These are phyloP conservation scores for Cassiopea xamachana DNA, from an alignment of 30 jellyfish, hydroid and myxozoan species.

Conservation along the genomic window DNA sequence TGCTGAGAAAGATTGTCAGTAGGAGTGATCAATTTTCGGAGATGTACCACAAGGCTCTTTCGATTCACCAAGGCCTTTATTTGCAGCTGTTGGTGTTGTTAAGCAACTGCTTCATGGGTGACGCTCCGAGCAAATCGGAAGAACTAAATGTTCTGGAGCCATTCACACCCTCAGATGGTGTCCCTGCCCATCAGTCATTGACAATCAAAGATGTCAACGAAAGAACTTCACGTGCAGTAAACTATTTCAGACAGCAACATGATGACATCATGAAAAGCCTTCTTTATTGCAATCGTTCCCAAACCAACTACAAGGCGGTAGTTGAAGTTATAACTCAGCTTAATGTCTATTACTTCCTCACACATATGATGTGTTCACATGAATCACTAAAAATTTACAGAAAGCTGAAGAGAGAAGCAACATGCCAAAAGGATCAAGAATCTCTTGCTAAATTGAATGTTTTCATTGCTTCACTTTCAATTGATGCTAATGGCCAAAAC, in stretches of 20 bases:
- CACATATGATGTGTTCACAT: slow-evolving; percentile 23
- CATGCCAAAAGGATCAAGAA: neutral
- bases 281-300: slow-evolving; percentile 4
- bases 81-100: slow-evolving; percentile 11
- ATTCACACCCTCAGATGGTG: slow-evolving; percentile 73
- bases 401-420: slow-evolving; percentile 46
- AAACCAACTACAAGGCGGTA: slow-evolving; percentile 28
- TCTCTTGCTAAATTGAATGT: slow-evolving; percentile 41
- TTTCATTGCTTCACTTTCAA: slow-evolving; percentile 40
- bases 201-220: slow-evolving; percentile 18
- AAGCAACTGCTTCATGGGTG: slow-evolving; percentile 72
- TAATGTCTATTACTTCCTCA: slow-evolving; percentile 31
- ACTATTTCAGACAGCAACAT: slow-evolving; percentile 18
- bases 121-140: slow-evolving; percentile 22
- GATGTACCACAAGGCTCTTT: slow-evolving; percentile 20
- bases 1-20: slow-evolving; percentile 24
- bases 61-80: slow-evolving; percentile 38
- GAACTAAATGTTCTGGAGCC: slow-evolving; percentile 62
- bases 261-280: slow-evolving; percentile 58
- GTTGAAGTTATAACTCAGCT: slow-evolving; percentile 11
- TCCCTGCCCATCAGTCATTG: slow-evolving; percentile 46
- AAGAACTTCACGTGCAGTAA: slow-evolving; percentile 27
- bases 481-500: slow-evolving; percentile 31
- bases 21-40: neutral
- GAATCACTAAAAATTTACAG: slow-evolving; percentile 50